phyloP scores from a whole-genome alignment of 2,888 invertebrate genomes.

The Thysanoteuthis rhombus region DNA sequence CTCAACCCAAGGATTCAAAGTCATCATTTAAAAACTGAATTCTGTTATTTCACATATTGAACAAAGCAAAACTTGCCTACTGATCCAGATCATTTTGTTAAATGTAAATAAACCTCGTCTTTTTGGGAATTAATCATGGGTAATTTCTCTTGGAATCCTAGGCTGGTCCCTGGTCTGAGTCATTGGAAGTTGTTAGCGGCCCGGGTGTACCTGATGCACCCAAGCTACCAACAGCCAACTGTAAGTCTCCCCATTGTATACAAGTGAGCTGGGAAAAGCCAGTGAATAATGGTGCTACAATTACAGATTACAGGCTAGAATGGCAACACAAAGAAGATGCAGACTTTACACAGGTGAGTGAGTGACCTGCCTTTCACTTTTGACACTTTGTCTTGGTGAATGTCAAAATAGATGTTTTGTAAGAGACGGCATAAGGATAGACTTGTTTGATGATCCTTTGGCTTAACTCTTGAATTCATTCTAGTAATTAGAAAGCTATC shows the following conservation, averaged over 20 bases:
- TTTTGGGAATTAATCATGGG: background rate
- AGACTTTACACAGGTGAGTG: conserved; percentile 61
- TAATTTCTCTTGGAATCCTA: conserved; percentile 41
- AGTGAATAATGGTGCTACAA: conserved; percentile 80
- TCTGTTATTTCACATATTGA: background rate
- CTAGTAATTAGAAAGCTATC: too few species aligned
- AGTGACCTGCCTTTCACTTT: background rate
- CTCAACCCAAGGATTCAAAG: too few species aligned
- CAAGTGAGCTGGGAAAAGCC: conserved; percentile 83
- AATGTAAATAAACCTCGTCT: background rate
- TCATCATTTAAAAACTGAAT: too few species aligned
- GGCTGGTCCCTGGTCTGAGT: conserved; percentile 82
- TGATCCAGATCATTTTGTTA: background rate
- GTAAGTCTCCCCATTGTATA: conserved; percentile 77
- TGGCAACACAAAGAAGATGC: conserved; percentile 60
- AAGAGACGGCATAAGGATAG: too few species aligned
- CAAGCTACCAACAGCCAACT: conserved; percentile 71
- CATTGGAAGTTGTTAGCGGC: conserved; percentile 79
- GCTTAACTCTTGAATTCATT: too few species aligned
- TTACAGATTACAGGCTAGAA: conserved; percentile 83
- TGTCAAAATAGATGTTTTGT: too few species aligned
- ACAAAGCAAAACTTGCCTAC: background rate
- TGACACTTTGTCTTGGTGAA: too few species aligned
- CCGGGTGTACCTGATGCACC: conserved; percentile 86
- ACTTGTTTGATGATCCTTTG: too few species aligned